Percentiles rank a stretch among this genome's conserved stretches.
phyloP scores from a whole-genome alignment of 1,140 invertebrate genomes.

The Helicorthomorpha holstii region DNA sequence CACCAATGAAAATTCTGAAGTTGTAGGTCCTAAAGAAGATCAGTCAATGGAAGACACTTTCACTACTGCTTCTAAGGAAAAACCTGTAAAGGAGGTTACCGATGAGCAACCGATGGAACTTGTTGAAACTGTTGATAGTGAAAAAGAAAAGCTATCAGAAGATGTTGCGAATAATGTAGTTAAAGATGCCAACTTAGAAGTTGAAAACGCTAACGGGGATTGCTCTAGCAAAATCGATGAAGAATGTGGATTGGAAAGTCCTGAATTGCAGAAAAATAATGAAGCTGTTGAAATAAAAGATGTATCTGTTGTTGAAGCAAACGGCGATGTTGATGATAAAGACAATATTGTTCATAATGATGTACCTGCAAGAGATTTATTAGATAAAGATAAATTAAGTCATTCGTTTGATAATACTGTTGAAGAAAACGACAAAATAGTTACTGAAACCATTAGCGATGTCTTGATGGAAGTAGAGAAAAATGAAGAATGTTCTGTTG shows the following conservation, averaged over 20 bases:
- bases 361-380: background rate
- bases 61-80: slow-evolving; percentile 11
- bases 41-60: slow-evolving; percentile 8
- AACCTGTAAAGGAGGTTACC: slow-evolving; percentile 1
- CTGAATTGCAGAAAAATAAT: too few relatives aligned
- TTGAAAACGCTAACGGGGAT: slow-evolving; percentile 10
- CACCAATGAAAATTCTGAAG: too few relatives aligned
- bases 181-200: background rate
- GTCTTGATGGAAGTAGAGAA: slow-evolving; percentile 2
- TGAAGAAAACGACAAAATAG: too few relatives aligned
- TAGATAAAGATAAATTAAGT: too few relatives aligned
- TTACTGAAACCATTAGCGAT: too few relatives aligned
- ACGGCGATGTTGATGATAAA: background rate
- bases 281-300: slow-evolving; percentile 13
- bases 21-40: slow-evolving; percentile 1
- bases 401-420: too few relatives aligned
- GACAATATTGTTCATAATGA: background rate
- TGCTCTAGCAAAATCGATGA: slow-evolving; percentile 7
- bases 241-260: too few relatives aligned
- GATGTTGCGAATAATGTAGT: slow-evolving; percentile 11
- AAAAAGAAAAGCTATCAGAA: slow-evolving; percentile 13
- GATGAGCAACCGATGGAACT: slow-evolving; percentile 4
- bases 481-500: slow-evolving; percentile 12
- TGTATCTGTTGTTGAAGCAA: background rate
- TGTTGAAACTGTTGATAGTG: slow-evolving; percentile 9